phyloP scores from a whole-genome alignment of 2,797 vertebrate species.

The Onychomys torridus region DNA sequence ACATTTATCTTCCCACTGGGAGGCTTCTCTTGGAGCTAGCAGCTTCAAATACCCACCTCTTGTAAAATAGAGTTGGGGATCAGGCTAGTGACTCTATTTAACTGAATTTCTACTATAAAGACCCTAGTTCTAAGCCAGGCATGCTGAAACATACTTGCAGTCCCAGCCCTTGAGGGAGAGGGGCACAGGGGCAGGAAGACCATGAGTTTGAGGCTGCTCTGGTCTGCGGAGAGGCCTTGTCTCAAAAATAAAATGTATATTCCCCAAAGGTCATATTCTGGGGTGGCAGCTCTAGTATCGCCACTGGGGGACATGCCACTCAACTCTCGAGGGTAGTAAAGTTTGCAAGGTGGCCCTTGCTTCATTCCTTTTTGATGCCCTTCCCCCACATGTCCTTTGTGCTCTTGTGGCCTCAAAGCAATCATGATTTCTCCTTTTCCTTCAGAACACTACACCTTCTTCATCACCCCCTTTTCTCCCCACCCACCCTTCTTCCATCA shows the following conservation, averaged over 20 bases:
- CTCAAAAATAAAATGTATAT: background rate
- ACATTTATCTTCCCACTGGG: background rate
- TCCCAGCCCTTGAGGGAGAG: background rate
- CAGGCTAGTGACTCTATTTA: background rate
- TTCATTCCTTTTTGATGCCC: background rate
- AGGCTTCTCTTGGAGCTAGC: background rate
- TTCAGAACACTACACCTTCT: background rate
- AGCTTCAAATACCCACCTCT: background rate
- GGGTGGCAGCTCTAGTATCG: background rate
- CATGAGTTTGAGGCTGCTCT: background rate
- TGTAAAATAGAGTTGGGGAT: background rate
- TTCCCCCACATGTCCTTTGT: background rate
- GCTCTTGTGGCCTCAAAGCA: background rate
- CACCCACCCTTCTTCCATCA: background rate
- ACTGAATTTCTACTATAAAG: background rate
- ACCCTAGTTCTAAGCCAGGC: background rate
- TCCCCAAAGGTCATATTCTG: background rate
- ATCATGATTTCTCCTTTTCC: background rate
- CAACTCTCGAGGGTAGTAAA: rapidly evolving
- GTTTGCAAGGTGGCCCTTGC: background rate
- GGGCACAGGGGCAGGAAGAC: background rate
- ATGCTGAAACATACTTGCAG: background rate
- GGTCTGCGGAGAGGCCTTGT: background rate
- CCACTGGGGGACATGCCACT: background rate
- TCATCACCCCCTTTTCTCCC: background rate